These are phyloP conservation scores for Timema cristinae DNA, from an alignment of 2,888 invertebrate species.

Conservation along the genomic window DNA sequence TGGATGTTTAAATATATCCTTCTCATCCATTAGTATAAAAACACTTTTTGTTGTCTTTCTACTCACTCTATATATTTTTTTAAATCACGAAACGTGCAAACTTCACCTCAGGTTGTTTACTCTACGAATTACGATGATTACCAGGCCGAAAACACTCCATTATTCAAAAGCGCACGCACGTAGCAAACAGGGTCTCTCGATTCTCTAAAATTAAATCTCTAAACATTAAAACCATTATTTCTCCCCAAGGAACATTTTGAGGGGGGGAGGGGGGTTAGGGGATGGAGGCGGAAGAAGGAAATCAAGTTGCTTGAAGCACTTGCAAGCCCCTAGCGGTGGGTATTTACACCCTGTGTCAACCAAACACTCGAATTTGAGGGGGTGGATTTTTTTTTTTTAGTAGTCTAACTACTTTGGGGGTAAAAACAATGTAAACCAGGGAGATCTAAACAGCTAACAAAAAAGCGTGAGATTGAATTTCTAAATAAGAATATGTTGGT, in stretches of 20 bases:
- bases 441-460: neutral
- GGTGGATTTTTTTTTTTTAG: neutral
- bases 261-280: neutral
- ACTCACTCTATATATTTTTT: no score
- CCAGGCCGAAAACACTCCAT: conserved; percentile 24
- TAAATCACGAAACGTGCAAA: no score
- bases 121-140: conserved; percentile 28
- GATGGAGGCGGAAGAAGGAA: neutral
- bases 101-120: no score
- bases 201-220: conserved; percentile 26
- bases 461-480: no score
- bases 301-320: neutral
- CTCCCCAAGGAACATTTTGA: conserved; percentile 1
- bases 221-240: conserved; percentile 21
- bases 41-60: no score
- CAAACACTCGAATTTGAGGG: conserved; percentile 8
- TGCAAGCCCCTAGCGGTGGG: neutral
- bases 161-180: conserved; percentile 26
- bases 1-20: no score
- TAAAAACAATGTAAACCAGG: conserved; percentile 13
- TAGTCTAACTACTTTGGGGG: neutral
- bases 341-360: conserved; percentile 16
- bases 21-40: no score
- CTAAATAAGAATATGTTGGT: no score
- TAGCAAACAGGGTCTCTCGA: neutral